These are phyloP conservation scores for Yoshiicerus persimilis DNA, from an alignment of 1,140 invertebrate genomes.

Conservation along the genomic window DNA sequence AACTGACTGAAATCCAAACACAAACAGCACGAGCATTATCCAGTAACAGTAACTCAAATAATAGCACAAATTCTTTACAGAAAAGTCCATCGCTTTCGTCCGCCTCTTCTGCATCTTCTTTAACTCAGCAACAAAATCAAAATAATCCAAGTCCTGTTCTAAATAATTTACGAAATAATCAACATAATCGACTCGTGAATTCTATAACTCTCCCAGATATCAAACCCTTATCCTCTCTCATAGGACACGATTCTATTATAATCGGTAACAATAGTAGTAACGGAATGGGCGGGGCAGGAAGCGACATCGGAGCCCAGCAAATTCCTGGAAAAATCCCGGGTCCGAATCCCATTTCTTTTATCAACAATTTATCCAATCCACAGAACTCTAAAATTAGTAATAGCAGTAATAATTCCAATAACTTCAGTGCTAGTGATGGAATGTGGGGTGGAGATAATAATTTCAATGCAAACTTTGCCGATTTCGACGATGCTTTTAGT, in stretches of 20 bases:
- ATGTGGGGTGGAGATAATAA: conserved; percentile 12
- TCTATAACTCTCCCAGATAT: conserved; percentile 47
- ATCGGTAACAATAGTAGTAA: conserved; percentile 9
- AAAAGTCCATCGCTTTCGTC: conserved; percentile 47
- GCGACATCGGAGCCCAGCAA: not conserved
- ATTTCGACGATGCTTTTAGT: conserved; percentile 51
- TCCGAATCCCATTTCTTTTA: conserved; percentile 42
- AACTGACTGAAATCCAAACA: conserved; percentile 42
- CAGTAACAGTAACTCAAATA: conserved; percentile 19
- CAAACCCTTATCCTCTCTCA: conserved; percentile 41
- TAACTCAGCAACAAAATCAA: conserved; percentile 11
- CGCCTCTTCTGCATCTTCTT: conserved; percentile 37
- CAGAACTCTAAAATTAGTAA: not conserved
- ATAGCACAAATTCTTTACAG: conserved; percentile 32
- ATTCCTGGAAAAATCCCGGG: not conserved
- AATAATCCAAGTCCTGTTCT: conserved; percentile 45
- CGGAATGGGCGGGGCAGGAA: not conserved
- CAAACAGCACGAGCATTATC: conserved; percentile 31
- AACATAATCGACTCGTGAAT: conserved; percentile 42
- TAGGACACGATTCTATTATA: conserved; percentile 22
- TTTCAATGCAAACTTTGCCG: conserved; percentile 52
- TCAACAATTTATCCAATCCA: conserved; percentile 45
- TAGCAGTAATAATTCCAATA: conserved; percentile 19
- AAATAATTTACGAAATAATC: conserved; percentile 40
- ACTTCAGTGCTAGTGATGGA: not conserved